Evolutionary conservation across 2,888 invertebrate genomes (phyloP).

Genomic region (Chrysodeixis includens): DNA sequence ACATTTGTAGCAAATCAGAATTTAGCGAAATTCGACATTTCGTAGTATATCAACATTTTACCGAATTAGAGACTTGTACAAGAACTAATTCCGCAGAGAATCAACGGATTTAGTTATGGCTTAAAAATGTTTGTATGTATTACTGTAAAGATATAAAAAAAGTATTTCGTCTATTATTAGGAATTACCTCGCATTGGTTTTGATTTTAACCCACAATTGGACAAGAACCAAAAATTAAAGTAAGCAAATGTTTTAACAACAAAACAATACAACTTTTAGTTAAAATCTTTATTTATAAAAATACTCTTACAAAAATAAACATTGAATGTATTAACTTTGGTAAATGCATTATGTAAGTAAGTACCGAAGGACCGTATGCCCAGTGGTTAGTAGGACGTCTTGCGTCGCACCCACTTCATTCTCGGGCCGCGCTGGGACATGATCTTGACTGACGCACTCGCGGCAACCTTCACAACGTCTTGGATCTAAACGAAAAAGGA

Average conservation of each 20-base stretch:
- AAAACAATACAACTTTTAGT: neutral
- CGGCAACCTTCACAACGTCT: slow-evolving; percentile 99
- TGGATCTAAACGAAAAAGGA: slow-evolving; percentile 90
- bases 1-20: too few species aligned
- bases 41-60: too few species aligned
- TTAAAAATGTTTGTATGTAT: too few species aligned
- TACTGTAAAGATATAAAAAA: too few species aligned
- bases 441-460: slow-evolving; percentile 99
- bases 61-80: too few species aligned
- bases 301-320: slow-evolving; percentile 13
- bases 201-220: too few species aligned
- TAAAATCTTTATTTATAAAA: slow-evolving; percentile 28
- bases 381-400: slow-evolving; percentile 50
- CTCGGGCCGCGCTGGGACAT: slow-evolving; percentile 96
- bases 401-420: slow-evolving; percentile 95
- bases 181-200: too few species aligned
- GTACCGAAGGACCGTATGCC: neutral
- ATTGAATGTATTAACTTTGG: slow-evolving; percentile 7
- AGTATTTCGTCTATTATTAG: too few species aligned
- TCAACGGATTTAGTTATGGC: too few species aligned
- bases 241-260: neutral
- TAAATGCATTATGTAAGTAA: neutral
- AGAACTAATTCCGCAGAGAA: too few species aligned
- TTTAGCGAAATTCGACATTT: too few species aligned
- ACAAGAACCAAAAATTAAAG: too few species aligned